These are phyloP conservation scores for Ennomos quercinarius DNA, from an alignment of 2,888 invertebrate species.

Conservation along the genomic window DNA sequence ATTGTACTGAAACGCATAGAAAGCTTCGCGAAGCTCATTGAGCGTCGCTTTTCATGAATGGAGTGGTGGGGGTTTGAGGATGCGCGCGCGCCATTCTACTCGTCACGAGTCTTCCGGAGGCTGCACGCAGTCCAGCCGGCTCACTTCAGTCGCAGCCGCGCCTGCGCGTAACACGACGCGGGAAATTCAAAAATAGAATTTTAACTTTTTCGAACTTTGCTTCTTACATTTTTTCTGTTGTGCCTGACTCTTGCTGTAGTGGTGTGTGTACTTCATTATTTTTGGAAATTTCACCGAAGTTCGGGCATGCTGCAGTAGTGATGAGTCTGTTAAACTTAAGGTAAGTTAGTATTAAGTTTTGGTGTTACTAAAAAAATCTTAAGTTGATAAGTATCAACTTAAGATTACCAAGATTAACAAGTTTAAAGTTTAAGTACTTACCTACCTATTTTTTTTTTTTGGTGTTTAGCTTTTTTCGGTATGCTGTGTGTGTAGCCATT, in stretches of 20 bases:
- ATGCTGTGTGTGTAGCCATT: too few species aligned
- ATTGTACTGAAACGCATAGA: slow-evolving; percentile 41
- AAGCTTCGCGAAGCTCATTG: slow-evolving; percentile 56
- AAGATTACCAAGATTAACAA: too few species aligned
- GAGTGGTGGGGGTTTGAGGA: slow-evolving; percentile 69
- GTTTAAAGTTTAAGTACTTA: too few species aligned
- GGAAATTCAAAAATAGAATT: slow-evolving; percentile 66
- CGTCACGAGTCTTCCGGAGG: slow-evolving; percentile 56
- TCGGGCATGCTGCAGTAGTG: slow-evolving; percentile 70
- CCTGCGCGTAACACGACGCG: slow-evolving; percentile 61
- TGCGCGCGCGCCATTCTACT: slow-evolving; percentile 54
- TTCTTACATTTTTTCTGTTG: slow-evolving; percentile 39
- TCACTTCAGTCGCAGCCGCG: slow-evolving; percentile 64
- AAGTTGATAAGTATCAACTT: too few species aligned
- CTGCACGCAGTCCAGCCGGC: slow-evolving; percentile 55
- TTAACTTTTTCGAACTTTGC: slow-evolving; percentile 39
- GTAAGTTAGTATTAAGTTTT: slow-evolving; percentile 48
- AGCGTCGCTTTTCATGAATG: slow-evolving; percentile 75
- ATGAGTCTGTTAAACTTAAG: slow-evolving; percentile 75
- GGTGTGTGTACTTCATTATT: slow-evolving; percentile 56
- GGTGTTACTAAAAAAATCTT: slow-evolving; percentile 1
- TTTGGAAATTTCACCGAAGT: slow-evolving; percentile 38
- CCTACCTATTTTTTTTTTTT: too few species aligned
- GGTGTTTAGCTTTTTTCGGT: too few species aligned
- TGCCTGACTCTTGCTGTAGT: slow-evolving; percentile 60